Percentiles rank a stretch among this genome's conserved stretches.
These are phyloP conservation scores for Aythya baeri DNA, from an alignment of 2,113 vertebrate genomes.

Conservation along the genomic window DNA sequence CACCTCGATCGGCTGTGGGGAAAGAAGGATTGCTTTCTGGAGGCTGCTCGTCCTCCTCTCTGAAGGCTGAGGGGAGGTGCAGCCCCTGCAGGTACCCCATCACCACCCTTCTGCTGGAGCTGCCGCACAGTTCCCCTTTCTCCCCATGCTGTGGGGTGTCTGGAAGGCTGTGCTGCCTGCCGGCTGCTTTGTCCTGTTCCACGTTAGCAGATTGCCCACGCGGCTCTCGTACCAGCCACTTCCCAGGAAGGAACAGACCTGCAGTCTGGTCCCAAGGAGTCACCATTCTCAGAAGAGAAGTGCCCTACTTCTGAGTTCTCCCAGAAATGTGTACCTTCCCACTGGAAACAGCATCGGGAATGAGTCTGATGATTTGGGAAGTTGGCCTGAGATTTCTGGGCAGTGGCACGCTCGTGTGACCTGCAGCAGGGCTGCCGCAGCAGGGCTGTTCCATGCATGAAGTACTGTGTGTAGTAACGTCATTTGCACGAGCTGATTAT, in stretches of 20 bases:
- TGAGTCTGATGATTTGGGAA: not conserved
- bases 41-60: not conserved
- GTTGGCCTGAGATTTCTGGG: not conserved
- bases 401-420: not conserved
- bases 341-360: too few species aligned
- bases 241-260: not conserved
- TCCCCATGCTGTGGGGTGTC: rapidly evolving
- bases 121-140: not conserved
- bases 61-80: not conserved
- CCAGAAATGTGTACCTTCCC: not conserved
- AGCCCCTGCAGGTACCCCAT: not conserved
- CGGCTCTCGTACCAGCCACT: too few species aligned
- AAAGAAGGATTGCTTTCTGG: not conserved
- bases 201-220: too few species aligned
- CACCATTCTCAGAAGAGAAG: not conserved
- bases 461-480: not conserved
- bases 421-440: not conserved
- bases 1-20: not conserved
- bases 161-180: too few species aligned
- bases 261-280: not conserved
- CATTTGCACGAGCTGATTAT: not conserved
- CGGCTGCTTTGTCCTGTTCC: not conserved
- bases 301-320: not conserved
- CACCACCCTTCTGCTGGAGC: not conserved
- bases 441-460: rapidly evolving